A percentile compares a stretch with the other conserved stretches of the same genome.
Evolutionary conservation across 2,113 vertebrate genomes (phyloP).

Genomic region (Isichthys henryi): DNA sequence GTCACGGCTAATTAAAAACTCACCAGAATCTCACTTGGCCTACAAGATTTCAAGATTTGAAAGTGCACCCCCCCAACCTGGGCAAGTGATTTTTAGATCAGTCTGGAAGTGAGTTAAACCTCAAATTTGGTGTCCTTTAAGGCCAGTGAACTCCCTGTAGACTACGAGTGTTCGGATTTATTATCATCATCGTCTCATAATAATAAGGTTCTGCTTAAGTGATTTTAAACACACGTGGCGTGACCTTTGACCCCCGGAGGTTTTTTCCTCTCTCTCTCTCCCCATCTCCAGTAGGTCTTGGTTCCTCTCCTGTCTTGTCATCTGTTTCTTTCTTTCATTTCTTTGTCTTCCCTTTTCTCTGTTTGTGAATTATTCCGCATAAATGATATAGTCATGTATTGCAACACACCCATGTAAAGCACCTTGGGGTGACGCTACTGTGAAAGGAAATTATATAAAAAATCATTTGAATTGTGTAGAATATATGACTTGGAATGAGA

Average conservation of each 20-base stretch:
- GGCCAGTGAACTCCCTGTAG: neutral
- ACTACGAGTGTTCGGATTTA: neutral
- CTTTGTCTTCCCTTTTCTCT: neutral
- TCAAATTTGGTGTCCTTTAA: neutral
- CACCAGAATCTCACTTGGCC: too few species aligned
- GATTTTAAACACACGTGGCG: too few species aligned
- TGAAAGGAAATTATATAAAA: neutral
- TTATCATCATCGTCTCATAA: neutral
- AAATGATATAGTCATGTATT: neutral
- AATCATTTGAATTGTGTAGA: neutral
- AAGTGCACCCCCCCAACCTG: too few species aligned
- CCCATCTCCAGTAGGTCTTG: neutral
- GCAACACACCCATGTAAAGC: neutral
- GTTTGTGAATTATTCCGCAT: neutral
- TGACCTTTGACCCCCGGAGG: too few species aligned
- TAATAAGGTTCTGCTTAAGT: neutral
- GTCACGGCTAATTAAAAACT: too few species aligned
- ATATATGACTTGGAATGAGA: neutral
- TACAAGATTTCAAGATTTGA: too few species aligned
- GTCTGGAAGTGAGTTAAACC: neutral
- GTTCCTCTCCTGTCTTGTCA: neutral
- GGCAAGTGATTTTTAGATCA: too few species aligned
- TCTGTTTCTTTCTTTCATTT: neutral
- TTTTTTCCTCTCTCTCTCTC: too few species aligned
- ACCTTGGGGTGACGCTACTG: neutral